phyloP scores from a whole-genome alignment of 2,113 vertebrate genomes.

The Pongo pygmaeus region DNA sequence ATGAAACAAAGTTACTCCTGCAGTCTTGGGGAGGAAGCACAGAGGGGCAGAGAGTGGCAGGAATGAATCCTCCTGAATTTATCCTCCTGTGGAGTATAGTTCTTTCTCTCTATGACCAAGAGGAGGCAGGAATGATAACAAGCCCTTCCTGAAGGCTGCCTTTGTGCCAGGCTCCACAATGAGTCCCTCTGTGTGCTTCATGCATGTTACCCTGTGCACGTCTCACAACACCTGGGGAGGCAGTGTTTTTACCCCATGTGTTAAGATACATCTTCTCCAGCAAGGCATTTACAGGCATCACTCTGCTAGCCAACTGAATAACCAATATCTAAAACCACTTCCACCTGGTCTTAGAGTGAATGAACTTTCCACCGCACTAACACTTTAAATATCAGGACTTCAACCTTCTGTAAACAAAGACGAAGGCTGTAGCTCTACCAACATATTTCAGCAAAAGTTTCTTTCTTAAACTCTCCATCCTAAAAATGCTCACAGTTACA shows the following conservation, averaged over 20 bases:
- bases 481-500: not conserved
- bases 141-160: not conserved
- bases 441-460: not conserved
- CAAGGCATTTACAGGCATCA: not conserved
- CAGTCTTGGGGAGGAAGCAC: not conserved
- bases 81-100: not conserved
- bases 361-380: not conserved
- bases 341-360: not conserved
- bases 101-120: not conserved
- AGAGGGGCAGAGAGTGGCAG: not conserved
- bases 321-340: not conserved
- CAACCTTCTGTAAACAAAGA: not conserved
- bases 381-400: not conserved
- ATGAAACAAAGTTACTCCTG: not conserved
- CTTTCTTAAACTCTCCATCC: not conserved
- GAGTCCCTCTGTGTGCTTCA: rapidly evolving
- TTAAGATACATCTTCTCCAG: not conserved
- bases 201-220: rapidly evolving
- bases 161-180: not conserved
- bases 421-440: not conserved
- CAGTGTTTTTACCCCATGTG: rapidly evolving
- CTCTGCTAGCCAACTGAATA: not conserved
- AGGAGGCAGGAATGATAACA: not conserved
- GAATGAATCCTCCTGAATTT: not conserved
- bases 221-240: rapidly evolving